A percentile compares a stretch with the other conserved stretches of the same genome.
phyloP scores from a whole-genome alignment of 2,888 invertebrate species.

The Drosophila anomelani region DNA sequence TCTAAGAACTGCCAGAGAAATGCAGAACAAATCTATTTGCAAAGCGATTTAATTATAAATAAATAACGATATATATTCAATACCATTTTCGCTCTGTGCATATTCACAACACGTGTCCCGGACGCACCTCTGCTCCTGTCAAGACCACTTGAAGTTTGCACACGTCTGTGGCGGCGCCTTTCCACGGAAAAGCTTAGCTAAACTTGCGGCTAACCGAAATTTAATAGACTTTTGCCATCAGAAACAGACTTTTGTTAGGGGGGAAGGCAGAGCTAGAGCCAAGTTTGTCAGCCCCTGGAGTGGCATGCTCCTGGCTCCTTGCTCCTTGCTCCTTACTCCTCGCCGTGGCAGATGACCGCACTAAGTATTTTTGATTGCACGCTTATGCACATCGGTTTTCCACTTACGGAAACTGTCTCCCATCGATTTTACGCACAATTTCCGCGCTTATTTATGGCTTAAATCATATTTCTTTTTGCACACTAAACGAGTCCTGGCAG shows the following conservation, averaged over 20 bases:
- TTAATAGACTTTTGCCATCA: slow-evolving; percentile 7
- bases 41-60: neutral
- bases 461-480: slow-evolving; percentile 38
- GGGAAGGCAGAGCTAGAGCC: neutral
- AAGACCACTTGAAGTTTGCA: neutral
- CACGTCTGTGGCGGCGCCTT: slow-evolving; percentile 7
- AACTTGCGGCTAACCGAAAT: slow-evolving; percentile 12
- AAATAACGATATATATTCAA: neutral
- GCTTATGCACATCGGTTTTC: slow-evolving; percentile 29
- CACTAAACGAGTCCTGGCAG: neutral
- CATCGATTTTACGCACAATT: slow-evolving; percentile 45
- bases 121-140: neutral
- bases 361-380: slow-evolving; percentile 28
- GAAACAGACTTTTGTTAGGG: neutral
- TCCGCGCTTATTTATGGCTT: slow-evolving; percentile 47
- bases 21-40: neutral
- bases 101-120: neutral
- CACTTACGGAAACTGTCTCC: slow-evolving; percentile 32
- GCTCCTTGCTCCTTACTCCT: neutral
- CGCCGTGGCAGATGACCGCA: slow-evolving; percentile 6
- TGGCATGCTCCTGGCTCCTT: neutral
- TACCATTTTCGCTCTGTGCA: neutral
- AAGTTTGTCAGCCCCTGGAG: neutral
- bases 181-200: slow-evolving; percentile 7
- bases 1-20: neutral